Percentiles rank a stretch among this genome's conserved stretches.
Conservation (phyloP, 2,113 vertebrate genomes). For the Chaetorhynchus papuensis region DNA sequence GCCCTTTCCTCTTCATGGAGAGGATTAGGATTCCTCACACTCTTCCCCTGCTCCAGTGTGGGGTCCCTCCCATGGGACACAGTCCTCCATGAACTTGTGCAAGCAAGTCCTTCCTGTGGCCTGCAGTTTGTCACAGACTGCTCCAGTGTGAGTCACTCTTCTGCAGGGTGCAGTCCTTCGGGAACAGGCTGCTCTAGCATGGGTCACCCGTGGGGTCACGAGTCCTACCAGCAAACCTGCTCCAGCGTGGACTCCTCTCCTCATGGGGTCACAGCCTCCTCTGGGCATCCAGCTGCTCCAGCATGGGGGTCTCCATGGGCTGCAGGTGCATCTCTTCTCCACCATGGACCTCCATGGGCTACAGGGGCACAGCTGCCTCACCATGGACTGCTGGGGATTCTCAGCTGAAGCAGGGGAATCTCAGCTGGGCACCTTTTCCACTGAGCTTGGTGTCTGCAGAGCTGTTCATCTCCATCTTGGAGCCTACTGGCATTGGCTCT, state of each 20-base stretch:
- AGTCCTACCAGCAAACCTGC: background rate
- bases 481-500: background rate
- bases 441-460: background rate
- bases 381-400: no score
- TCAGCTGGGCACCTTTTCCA: background rate
- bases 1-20: background rate
- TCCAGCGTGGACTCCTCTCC: background rate
- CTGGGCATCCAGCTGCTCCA: background rate
- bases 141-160: background rate
- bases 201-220: background rate
- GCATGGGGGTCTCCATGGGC: background rate
- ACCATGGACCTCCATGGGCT: background rate
- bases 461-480: background rate
- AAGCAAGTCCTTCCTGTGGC: background rate
- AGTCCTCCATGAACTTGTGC: background rate
- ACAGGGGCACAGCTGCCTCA: background rate
- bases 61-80: background rate
- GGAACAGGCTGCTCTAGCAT: background rate
- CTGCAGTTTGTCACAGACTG: background rate
- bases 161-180: background rate
- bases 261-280: background rate
- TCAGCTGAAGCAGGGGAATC: background rate
- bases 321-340: background rate
- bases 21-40: background rate
- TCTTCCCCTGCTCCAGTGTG: background rate